A percentile compares a stretch with the other conserved stretches of the same genome.
Conservation (phyloP, 2,797 vertebrate genomes). For the Melanotaenia pygmaea region DNA sequence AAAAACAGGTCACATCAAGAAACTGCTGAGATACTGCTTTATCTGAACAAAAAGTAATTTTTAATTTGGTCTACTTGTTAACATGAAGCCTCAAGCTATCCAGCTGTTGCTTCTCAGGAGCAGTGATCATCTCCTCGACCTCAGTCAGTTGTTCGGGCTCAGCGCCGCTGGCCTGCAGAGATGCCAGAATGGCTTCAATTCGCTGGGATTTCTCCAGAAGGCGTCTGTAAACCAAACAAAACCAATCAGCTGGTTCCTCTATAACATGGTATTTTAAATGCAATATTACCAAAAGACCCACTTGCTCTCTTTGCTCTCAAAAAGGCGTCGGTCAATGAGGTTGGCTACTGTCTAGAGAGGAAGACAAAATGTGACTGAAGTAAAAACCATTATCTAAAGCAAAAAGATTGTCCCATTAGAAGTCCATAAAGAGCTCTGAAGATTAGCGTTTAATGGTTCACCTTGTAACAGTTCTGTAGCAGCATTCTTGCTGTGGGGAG, state of each 20-base stretch:
- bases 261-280: not conserved
- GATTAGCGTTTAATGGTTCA: slow-evolving; percentile 44
- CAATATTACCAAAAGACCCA: slow-evolving; percentile 70
- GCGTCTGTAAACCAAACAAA: slow-evolving; percentile 79
- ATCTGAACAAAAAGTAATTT: not conserved
- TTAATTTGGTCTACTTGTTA: slow-evolving; percentile 86
- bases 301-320: slow-evolving; percentile 94
- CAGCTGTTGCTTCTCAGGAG: slow-evolving; percentile 91
- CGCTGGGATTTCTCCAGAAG: slow-evolving; percentile 95
- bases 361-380: slow-evolving; percentile 1
- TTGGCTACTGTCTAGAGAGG: slow-evolving; percentile 88
- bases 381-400: not conserved
- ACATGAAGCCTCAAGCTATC: slow-evolving; percentile 89
- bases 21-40: not conserved
- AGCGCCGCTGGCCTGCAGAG: slow-evolving; percentile 91
- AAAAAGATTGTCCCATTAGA: not conserved
- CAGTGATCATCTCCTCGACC: slow-evolving; percentile 97
- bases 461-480: slow-evolving; percentile 93
- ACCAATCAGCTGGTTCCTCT: not conserved
- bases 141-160: slow-evolving; percentile 91
- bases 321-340: slow-evolving; percentile 90
- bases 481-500: slow-evolving; percentile 88
- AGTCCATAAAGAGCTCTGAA: not conserved
- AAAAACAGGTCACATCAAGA: not conserved
- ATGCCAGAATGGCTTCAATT: slow-evolving; percentile 93